Evolutionary conservation across 2,113 vertebrate genomes (phyloP), one percentile per base, ranked within the genome.

Genomic region (Paradoxurus hermaphroditus): DNA sequence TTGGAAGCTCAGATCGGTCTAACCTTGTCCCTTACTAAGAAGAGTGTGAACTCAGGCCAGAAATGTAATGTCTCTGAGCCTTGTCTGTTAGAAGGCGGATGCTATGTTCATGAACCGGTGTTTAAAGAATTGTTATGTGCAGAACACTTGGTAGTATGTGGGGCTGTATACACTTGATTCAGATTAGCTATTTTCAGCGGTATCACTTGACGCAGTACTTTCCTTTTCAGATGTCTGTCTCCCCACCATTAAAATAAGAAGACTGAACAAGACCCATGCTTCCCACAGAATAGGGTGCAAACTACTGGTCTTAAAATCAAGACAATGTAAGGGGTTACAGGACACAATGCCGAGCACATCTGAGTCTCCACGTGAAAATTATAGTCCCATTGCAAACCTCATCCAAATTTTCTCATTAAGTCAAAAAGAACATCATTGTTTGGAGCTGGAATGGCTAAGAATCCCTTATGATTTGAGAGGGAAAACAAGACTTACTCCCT

Each of bases 401-500:
- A 93, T 41, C 23, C 56, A 34, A 10, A 27, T 68, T 59, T 65
- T 94, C 46, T 89, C 78, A 67, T 72, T 53, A 41, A 79, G 65
- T 85, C 14, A 75, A 53, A 86, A 73, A 65, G 39, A 84, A 39
- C 46, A 75, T 90, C 75, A 92, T 79, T 39, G 34, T 62, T 83
- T 73, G 46, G 23, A 7, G n/a, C 34, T 75, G 34, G 41, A 53
- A 65, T 75, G 81, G 39, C 86, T n/a, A 87, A 25, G 34, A 72
- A 75, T 39, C 82, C 16, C 27, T 62, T 36, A 18, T 88, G 68
- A 75, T 89, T 36, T 79, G 49, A 93, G 29, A 89, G 29, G 18
- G 44, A 90, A 95, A 94, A 49, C 34, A 77, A 92, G 56, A 19
- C 41, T 93, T 86, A 41, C 41, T 84, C 18, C 10, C 92, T 51